phyloP scores from a whole-genome alignment of 2,797 vertebrate species.

The Chrosomus eos region DNA sequence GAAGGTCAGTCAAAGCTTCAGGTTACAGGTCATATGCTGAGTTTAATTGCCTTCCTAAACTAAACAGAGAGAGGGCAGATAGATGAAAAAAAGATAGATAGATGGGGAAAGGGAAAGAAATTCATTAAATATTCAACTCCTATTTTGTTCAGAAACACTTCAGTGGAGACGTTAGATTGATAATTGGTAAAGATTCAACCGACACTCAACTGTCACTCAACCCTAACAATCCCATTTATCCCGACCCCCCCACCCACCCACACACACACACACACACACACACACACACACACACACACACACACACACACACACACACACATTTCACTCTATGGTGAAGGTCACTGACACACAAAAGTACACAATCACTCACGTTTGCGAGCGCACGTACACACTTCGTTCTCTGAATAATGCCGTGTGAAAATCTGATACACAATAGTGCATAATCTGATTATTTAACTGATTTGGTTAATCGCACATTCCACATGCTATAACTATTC shows the following conservation, averaged over 20 bases:
- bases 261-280: neutral
- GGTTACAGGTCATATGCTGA: conserved; percentile 49
- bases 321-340: conserved; percentile 31
- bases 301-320: neutral
- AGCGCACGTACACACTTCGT: neutral
- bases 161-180: conserved; percentile 60
- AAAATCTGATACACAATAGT: neutral
- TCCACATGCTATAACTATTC: neutral
- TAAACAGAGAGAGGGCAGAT: conserved; percentile 43
- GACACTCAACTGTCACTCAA: conserved; percentile 28
- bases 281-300: neutral
- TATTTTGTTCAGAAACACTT: conserved; percentile 57
- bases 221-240: conserved; percentile 41
- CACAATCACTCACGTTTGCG: neutral
- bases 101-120: conserved; percentile 1
- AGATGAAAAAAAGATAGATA: conserved; percentile 6
- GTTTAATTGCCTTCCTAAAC: conserved; percentile 52
- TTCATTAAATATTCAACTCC: conserved; percentile 61
- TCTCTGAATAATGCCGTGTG: neutral
- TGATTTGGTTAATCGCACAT: neutral
- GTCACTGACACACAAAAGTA: conserved; percentile 16
- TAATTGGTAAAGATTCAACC: conserved; percentile 56
- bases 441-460: neutral
- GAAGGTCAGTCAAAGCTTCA: conserved; percentile 44
- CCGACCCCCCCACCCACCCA: neutral